Evolutionary conservation across 2,113 vertebrate genomes (phyloP).

Genomic region (Ellobius talpinus): DNA sequence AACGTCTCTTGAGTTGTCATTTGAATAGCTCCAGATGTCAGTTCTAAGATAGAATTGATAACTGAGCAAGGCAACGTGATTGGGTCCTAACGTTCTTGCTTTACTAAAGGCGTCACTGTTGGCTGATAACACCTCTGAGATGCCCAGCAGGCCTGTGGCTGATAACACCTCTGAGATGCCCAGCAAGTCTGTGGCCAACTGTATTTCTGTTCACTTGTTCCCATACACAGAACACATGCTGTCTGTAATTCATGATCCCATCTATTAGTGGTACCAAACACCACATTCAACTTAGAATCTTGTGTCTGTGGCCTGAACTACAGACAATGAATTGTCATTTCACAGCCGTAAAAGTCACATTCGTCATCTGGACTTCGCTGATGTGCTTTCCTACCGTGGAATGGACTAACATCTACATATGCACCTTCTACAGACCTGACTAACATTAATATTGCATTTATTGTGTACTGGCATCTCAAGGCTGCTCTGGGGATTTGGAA

Average conservation of each 20-base stretch:
- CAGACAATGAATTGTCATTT: background rate
- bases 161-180: background rate
- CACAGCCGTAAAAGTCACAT: background rate
- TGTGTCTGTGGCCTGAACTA: background rate
- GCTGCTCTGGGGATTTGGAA: background rate
- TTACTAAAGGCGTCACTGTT: background rate
- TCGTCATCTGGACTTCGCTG: fast-evolving
- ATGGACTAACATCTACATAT: fast-evolving
- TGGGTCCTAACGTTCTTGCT: background rate
- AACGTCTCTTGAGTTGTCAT: background rate
- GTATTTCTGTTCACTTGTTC: no score
- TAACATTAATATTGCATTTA: background rate
- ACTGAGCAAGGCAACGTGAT: background rate
- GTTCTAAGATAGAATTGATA: background rate
- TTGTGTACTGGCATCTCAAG: fast-evolving
- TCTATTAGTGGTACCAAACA: background rate
- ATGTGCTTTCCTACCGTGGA: background rate
- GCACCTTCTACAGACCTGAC: background rate
- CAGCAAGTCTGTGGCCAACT: background rate
- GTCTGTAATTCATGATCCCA: background rate
- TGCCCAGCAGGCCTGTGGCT: no score
- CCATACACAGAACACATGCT: background rate
- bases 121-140: background rate
- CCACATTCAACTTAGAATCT: background rate
- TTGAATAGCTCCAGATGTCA: background rate